Conservation (phyloP, 2,113 vertebrate genomes). For the Mungos mungo region DNA sequence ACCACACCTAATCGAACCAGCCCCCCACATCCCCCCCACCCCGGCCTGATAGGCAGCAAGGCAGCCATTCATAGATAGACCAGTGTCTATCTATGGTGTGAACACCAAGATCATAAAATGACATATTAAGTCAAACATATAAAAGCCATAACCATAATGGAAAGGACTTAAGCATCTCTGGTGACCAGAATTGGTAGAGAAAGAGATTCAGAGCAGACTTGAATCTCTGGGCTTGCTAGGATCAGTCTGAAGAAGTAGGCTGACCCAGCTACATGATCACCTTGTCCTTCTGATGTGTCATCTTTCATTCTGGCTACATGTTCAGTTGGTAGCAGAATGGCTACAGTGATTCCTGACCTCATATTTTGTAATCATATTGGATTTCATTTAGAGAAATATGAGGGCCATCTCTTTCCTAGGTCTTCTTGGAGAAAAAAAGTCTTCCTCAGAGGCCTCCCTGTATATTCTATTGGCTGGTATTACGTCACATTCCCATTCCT, state of each 20-base stretch:
- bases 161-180: background rate
- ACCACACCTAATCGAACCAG: background rate
- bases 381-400: background rate
- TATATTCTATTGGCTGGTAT: background rate
- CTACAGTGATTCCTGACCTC: background rate
- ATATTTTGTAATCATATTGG: background rate
- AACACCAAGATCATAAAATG: background rate
- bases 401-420: background rate
- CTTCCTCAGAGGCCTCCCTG: background rate
- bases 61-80: background rate
- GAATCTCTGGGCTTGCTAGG: background rate
- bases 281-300: background rate
- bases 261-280: background rate
- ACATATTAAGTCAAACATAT: background rate
- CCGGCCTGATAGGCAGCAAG: background rate
- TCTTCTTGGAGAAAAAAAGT: background rate
- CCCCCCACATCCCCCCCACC: no score
- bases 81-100: background rate
- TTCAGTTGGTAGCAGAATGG: background rate
- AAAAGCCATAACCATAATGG: background rate
- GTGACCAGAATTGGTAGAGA: background rate
- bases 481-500: background rate
- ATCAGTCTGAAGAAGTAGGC: background rate
- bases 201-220: background rate
- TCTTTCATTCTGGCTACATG: background rate